A percentile compares a stretch with the other conserved stretches of the same genome.
Conservation (phyloP, 2,888 invertebrate genomes). For the Limnephilus rhombicus region DNA sequence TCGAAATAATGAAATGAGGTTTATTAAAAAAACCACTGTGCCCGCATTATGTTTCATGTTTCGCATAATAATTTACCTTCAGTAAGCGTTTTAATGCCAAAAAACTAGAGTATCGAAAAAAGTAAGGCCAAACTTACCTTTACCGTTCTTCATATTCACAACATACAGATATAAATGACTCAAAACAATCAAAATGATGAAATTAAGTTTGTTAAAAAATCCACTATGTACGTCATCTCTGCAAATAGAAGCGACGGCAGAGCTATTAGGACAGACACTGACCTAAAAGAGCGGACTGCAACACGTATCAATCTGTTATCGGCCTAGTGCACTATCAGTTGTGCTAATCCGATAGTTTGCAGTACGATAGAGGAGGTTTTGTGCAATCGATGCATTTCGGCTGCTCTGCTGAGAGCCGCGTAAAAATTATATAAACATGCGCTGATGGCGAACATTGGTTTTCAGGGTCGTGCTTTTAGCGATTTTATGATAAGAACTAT, state of each 20-base stretch:
- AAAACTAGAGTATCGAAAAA: neutral
- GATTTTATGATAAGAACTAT: neutral
- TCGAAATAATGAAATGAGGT: neutral
- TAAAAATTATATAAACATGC: neutral
- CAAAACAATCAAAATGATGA: neutral
- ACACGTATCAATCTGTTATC: constrained; percentile 5
- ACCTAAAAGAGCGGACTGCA: constrained; percentile 11
- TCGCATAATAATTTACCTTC: too few species aligned
- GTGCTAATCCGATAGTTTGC: constrained; percentile 31
- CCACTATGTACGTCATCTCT: neutral
- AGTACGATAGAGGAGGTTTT: neutral
- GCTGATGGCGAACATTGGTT: neutral
- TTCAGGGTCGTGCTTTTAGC: neutral
- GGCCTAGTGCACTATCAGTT: neutral
- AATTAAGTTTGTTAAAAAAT: neutral
- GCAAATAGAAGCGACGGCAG: neutral
- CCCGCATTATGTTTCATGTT: too few species aligned
- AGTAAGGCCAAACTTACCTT: neutral
- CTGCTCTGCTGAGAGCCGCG: neutral
- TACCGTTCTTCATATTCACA: neutral
- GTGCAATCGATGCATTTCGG: constrained; percentile 17
- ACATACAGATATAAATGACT: neutral
- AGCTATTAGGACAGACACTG: constrained; percentile 26
- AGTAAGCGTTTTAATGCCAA: too few species aligned
- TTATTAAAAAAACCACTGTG: neutral